Conservation (phyloP, 1,140 invertebrate species). For the Coelopa frigida region DNA sequence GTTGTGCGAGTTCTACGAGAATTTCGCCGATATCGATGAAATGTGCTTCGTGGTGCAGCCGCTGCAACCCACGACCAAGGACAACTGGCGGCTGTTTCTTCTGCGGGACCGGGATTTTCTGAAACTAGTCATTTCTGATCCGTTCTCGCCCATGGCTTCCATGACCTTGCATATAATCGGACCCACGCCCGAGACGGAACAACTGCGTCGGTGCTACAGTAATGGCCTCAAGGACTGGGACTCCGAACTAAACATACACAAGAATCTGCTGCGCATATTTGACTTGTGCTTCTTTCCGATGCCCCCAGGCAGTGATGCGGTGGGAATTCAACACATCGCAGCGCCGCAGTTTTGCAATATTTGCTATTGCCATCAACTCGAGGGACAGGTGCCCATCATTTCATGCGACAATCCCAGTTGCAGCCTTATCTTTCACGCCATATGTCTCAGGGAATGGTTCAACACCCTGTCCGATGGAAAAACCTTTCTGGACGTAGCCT, state of each 20-base stretch:
- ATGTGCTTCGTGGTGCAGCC: constrained; percentile 38
- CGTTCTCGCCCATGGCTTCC: constrained; percentile 24
- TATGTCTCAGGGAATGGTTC: constrained; percentile 40
- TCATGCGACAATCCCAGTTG: constrained; percentile 37
- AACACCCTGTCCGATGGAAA: constrained; percentile 29
- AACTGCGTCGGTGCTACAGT: constrained; percentile 26
- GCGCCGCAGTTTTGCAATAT: constrained; percentile 31
- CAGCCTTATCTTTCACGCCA: constrained; percentile 34
- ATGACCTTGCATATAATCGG: constrained; percentile 34
- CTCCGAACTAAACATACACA: constrained; percentile 32
- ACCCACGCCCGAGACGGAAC: constrained; percentile 31
- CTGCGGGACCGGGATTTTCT: constrained; percentile 28
- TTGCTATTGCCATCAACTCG: constrained; percentile 32
- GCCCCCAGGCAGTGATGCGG: constrained; percentile 14
- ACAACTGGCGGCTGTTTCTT: constrained; percentile 30
- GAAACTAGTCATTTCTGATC: constrained; percentile 30
- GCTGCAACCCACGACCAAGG: constrained; percentile 25
- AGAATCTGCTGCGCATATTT: constrained; percentile 38
- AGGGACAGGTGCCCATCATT: constrained; percentile 34
- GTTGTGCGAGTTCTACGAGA: constrained; percentile 29
- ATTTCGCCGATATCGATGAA: constrained; percentile 35
- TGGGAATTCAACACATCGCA: background rate
- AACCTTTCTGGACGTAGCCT: constrained; percentile 32
- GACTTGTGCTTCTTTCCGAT: constrained; percentile 40
- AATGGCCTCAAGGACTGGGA: constrained; percentile 36